Evolutionary conservation across 2,888 invertebrate species (phyloP).

Genomic region (Therioaphis trifolii): DNA sequence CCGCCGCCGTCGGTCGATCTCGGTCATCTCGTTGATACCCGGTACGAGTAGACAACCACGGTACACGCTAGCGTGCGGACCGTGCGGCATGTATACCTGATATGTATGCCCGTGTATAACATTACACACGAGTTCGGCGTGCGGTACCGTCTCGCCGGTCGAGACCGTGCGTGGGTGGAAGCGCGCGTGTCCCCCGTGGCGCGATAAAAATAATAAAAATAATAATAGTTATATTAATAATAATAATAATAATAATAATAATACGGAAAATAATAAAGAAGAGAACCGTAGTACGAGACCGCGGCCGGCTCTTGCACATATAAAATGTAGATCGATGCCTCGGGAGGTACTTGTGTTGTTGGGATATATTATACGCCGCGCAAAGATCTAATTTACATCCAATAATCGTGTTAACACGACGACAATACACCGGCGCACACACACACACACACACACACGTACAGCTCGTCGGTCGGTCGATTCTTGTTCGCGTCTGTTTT

Average conservation of each 20-base stretch:
- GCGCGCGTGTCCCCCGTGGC: slow-evolving; percentile 51
- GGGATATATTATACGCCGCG: background rate
- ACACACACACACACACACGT: background rate
- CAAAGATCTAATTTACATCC: slow-evolving; percentile 61
- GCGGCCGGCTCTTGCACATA: slow-evolving; percentile 6
- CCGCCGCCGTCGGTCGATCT: too few relatives aligned
- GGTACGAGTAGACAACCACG: background rate
- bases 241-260: slow-evolving; percentile 5
- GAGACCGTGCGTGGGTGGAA: slow-evolving; percentile 35
- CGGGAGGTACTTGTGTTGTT: slow-evolving; percentile 5
- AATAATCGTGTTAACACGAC: slow-evolving; percentile 62
- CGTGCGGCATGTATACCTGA: too few relatives aligned
- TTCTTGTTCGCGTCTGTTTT: slow-evolving; percentile 19
- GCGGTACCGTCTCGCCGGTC: slow-evolving; percentile 11
- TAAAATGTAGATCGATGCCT: slow-evolving; percentile 61
- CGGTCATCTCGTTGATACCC: too few relatives aligned
- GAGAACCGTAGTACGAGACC: background rate
- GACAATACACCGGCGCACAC: slow-evolving; percentile 34
- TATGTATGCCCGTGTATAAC: background rate
- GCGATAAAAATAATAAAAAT: slow-evolving; percentile 3
- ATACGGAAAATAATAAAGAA: slow-evolving; percentile 35
- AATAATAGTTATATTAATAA: background rate
- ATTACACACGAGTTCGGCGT: slow-evolving; percentile 24
- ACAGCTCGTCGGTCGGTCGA: background rate
- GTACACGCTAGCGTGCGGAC: background rate